Evolutionary conservation across 2,888 invertebrate genomes (phyloP), one percentile per base, ranked within the genome.

Genomic region (Oxytorus armatus): DNA sequence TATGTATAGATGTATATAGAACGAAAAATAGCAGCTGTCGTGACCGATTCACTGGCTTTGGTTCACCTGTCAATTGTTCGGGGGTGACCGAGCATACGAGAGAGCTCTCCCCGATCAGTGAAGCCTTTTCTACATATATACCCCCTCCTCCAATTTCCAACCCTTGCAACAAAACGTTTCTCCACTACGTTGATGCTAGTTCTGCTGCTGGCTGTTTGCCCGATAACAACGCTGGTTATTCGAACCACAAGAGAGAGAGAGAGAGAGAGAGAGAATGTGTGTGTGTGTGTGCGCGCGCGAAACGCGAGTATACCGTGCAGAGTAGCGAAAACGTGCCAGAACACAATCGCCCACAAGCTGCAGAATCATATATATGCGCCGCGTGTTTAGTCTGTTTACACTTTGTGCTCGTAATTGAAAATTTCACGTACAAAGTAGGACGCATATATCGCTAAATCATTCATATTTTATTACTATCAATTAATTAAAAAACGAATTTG

Each of bases 191-290:
- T 65, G 51, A 33, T 68, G 61, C 44, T 25, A 70, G 23, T 49
- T 39, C 63, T 25, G 55, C 29, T 47, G 14, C 33, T 78, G 78
- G 78, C 68, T 78, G 53, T 73, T 78, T 73, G 78, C 78, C 76
- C 76, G 69, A 55, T 76, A 61, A 53, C 69, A 21, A 18, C 44
- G 10, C 36, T 55, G 44, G 47, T 63, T 25, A 33, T 57, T 18
- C 21, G 33, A 39, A 16, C 18, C 16, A 5, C 16, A 29, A 10
- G 16, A 29, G 16, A 25, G 39, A 5, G 29, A 4, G 29, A n/a
- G n/a, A n/a, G n/a, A n/a, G n/a, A n/a, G n/a, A n/a, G 29, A 5
- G 2, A 29, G 29, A 29, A 10, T 5, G 29, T 29, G 29, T 29
- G 29, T 5, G 5, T 5, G 33, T 11, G 39, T 33, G 11, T 21